Percentiles rank a stretch among this genome's conserved stretches.
phyloP scores from a whole-genome alignment of 2,113 vertebrate species.

The Halichoeres trimaculatus region DNA sequence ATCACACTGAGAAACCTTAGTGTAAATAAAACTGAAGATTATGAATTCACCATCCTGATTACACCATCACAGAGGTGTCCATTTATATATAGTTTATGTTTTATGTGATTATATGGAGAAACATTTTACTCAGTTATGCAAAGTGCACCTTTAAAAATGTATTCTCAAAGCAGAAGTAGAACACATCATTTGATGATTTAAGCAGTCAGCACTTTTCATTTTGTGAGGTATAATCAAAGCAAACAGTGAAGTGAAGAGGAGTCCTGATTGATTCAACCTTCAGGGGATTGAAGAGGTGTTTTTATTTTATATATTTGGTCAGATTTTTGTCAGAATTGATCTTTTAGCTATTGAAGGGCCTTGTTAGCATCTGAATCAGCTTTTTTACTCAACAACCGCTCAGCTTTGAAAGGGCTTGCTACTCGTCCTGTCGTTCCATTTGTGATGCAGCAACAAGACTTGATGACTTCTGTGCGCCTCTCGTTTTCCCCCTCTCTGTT shows the following conservation, averaged over 20 bases:
- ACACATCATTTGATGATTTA: not conserved
- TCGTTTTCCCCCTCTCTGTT: constrained; percentile 7
- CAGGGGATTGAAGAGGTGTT: not conserved
- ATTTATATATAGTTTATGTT: too few species aligned
- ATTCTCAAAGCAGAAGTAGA: not conserved
- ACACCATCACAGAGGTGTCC: not conserved
- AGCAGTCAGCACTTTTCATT: not conserved
- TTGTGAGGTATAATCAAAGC: constrained; percentile 8
- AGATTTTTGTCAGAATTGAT: not conserved
- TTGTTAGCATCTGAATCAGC: constrained; percentile 9
- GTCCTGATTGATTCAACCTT: not conserved
- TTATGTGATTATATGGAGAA: not conserved
- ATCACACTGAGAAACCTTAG: too few species aligned
- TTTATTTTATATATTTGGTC: constrained; percentile 2
- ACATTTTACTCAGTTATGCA: not conserved
- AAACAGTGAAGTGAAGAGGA: not conserved
- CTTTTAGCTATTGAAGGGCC: not conserved
- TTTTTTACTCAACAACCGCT: not conserved
- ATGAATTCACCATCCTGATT: too few species aligned
- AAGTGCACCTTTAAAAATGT: not conserved
- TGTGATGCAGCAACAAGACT: not conserved
- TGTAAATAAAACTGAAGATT: too few species aligned
- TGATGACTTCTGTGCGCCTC: not conserved
- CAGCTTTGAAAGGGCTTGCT: not conserved
- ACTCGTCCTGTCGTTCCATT: not conserved